Conservation (phyloP, 2,797 vertebrate genomes). For the Odontamblyopus lacepedii region DNA sequence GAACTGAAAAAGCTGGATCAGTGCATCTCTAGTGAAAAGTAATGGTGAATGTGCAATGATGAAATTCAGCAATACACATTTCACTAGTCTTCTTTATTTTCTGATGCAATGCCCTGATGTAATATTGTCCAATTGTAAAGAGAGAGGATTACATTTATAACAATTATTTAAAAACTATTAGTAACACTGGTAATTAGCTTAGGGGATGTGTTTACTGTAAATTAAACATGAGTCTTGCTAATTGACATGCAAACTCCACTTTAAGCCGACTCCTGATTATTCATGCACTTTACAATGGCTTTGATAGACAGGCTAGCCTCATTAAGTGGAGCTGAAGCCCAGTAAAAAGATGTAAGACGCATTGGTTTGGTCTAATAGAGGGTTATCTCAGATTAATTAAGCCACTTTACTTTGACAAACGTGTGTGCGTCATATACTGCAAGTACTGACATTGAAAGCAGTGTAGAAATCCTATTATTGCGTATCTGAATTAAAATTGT, state of each 20-base stretch:
- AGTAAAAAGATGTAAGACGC: conserved; percentile 16
- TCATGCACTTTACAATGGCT: conserved; percentile 14
- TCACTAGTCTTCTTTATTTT: background rate
- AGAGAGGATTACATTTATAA: background rate
- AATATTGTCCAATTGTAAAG: background rate
- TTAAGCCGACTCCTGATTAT: conserved; percentile 11
- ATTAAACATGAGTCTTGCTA: conserved; percentile 5
- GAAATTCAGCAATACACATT: too few species aligned
- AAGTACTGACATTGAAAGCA: conserved; percentile 29
- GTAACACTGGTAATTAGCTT: conserved; percentile 14
- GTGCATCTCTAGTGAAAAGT: too few species aligned
- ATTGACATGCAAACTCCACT: conserved; percentile 13
- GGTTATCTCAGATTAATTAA: conserved; percentile 55
- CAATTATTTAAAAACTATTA: background rate
- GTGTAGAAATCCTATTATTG: conserved; percentile 34
- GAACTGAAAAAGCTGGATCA: too few species aligned
- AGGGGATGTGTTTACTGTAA: conserved; percentile 7
- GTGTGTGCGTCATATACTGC: conserved; percentile 27
- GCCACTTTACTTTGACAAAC: conserved; percentile 37
- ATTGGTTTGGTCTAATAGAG: conserved; percentile 31
- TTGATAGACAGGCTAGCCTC: conserved; percentile 1
- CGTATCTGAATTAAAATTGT: conserved; percentile 49
- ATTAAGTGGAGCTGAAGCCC: conserved; percentile 1
- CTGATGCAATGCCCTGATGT: background rate
- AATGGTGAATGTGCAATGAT: too few species aligned